Conservation (phyloP, 2,113 vertebrate genomes). For the Riparia riparia region DNA sequence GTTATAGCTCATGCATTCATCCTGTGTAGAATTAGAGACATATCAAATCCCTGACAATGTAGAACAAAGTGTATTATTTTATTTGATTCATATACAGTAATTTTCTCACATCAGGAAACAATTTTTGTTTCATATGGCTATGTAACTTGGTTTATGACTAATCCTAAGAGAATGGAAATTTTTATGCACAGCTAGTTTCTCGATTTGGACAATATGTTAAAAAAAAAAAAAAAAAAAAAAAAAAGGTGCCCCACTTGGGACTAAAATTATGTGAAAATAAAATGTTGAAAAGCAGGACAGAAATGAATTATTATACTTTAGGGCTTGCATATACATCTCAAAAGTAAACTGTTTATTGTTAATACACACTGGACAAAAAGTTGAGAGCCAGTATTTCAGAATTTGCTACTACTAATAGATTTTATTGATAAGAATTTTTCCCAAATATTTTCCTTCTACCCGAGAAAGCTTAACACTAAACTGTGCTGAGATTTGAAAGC, state of each 20-base stretch:
- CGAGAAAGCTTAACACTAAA: neutral
- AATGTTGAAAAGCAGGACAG: neutral
- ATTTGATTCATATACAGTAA: neutral
- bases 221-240: neutral
- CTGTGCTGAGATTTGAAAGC: neutral
- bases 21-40: neutral
- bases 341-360: neutral
- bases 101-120: neutral
- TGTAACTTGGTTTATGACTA: neutral
- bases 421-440: neutral
- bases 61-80: neutral
- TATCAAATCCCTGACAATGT: neutral
- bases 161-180: constrained; percentile 16
- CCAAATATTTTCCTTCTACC: neutral
- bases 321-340: neutral
- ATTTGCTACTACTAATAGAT: neutral
- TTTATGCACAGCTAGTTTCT: constrained; percentile 11
- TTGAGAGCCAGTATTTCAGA: neutral
- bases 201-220: neutral
- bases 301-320: neutral
- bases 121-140: neutral
- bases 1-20: neutral
- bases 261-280: neutral
- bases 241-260: neutral
- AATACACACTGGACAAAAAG: neutral